These are phyloP conservation scores for Drosophila chauvacae DNA, from an alignment of 1,140 invertebrate species.

Conservation along the genomic window DNA sequence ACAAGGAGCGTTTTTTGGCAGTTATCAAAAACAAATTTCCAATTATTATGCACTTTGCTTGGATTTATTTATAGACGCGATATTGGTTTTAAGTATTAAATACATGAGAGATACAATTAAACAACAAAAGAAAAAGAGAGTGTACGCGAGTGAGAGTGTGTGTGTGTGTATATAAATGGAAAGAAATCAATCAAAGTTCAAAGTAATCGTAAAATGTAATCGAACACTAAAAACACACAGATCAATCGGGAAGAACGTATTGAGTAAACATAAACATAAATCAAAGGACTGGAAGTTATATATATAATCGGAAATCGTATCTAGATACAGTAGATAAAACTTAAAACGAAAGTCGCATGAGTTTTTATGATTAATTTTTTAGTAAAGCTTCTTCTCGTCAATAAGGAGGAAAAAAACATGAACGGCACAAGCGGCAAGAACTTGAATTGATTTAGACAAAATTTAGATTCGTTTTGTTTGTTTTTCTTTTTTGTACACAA, in stretches of 20 bases:
- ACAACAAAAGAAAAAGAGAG: conserved; percentile 63
- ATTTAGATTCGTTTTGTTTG: conserved; percentile 42
- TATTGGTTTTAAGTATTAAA: conserved; percentile 79
- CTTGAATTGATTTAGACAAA: conserved; percentile 36
- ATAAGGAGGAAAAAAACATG: conserved; percentile 36
- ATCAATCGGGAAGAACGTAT: conserved; percentile 44
- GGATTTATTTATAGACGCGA: conserved; percentile 73
- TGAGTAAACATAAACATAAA: conserved; percentile 69
- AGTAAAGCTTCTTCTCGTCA: conserved; percentile 80
- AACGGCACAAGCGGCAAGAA: conserved; percentile 58
- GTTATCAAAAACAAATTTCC: conserved; percentile 62
- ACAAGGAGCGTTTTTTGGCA: conserved; percentile 50
- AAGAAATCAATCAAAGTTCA: conserved; percentile 48
- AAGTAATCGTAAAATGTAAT: conserved; percentile 28
- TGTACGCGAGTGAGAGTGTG: conserved; percentile 21
- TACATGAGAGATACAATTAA: conserved; percentile 80
- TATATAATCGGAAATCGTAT: conserved; percentile 33
- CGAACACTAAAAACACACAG: conserved; percentile 45
- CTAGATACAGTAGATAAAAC: conserved; percentile 57
- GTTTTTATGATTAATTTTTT: conserved; percentile 85
- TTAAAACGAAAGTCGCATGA: conserved; percentile 83
- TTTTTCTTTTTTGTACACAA: conserved; percentile 43
- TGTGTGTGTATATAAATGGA: conserved; percentile 18
- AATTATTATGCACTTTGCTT: conserved; percentile 68
- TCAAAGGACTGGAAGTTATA: conserved; percentile 43